A percentile compares a stretch with the other conserved stretches of the same genome.
These are phyloP conservation scores for Eublepharis macularius DNA, from an alignment of 2,113 vertebrate genomes.

Conservation along the genomic window DNA sequence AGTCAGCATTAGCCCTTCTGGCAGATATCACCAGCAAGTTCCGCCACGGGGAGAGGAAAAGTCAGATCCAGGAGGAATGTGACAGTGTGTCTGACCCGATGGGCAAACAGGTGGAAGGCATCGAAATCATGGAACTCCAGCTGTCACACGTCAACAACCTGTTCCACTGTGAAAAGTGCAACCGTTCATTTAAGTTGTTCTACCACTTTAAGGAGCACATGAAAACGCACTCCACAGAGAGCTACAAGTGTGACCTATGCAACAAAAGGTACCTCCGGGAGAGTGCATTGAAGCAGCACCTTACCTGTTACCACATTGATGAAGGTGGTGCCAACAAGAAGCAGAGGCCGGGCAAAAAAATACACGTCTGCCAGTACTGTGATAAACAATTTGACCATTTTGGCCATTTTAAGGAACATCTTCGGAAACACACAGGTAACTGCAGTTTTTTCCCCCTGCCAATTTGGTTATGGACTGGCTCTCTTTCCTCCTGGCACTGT, in stretches of 20 bases:
- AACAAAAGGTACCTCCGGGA: constrained; percentile 95
- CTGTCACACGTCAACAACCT: constrained; percentile 95
- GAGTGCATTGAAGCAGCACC: constrained; percentile 94
- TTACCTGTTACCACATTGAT: constrained; percentile 90
- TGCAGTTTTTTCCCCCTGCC: neutral
- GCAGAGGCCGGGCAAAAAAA: constrained; percentile 91
- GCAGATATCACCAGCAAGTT: constrained; percentile 99
- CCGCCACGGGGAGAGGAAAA: constrained; percentile 86
- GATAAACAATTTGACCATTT: constrained; percentile 98
- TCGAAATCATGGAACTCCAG: constrained; percentile 96
- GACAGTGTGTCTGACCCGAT: constrained; percentile 79
- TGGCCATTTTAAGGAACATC: constrained; percentile 97
- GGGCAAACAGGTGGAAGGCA: constrained; percentile 91
- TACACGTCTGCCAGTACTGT: constrained; percentile 96
- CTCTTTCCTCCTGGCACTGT: neutral
- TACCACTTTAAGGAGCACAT: constrained; percentile 99
- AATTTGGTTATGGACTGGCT: fast-evolving
- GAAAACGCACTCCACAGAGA: constrained; percentile 92
- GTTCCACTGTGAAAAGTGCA: constrained; percentile 96
- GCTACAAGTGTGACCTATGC: constrained; percentile 90
- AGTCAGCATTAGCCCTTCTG: constrained; percentile 92
- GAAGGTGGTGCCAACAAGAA: constrained; percentile 87
- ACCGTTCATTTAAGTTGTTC: constrained; percentile 95
- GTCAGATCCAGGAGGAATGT: constrained; percentile 74
- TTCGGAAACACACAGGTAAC: constrained; percentile 95